phyloP scores from a whole-genome alignment of 35 echinoderm and acorn worm species.

The Stichopus chloronotus region DNA sequence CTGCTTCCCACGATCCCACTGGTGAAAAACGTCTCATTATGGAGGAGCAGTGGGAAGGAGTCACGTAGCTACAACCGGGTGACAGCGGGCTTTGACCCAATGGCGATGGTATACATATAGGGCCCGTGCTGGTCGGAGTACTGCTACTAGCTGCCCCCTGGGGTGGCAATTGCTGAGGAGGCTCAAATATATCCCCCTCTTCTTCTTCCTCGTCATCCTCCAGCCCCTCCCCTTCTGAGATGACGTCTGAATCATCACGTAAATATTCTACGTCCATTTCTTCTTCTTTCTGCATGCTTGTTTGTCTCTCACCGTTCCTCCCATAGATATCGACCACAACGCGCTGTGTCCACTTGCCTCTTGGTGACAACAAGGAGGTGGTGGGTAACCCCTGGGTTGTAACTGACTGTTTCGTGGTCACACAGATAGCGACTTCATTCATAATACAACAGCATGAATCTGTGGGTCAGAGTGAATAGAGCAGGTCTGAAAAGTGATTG shows the following conservation, averaged over 20 bases:
- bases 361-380: background rate
- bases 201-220: constrained; percentile 62
- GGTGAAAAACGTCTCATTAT: constrained; percentile 65
- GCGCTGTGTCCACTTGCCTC: constrained; percentile 57
- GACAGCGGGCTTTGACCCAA: constrained; percentile 45
- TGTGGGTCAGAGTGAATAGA: constrained; percentile 27
- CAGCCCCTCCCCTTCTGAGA: constrained; percentile 56
- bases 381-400: constrained; percentile 17
- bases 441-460: constrained; percentile 87
- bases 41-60: constrained; percentile 64
- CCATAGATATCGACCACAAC: constrained; percentile 60
- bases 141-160: constrained; percentile 51
- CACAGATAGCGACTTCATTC: constrained; percentile 83
- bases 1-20: constrained; percentile 53
- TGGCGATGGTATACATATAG: constrained; percentile 51
- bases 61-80: constrained; percentile 31
- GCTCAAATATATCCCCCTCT: constrained; percentile 62
- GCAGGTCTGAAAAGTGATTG: background rate
- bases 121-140: constrained; percentile 66
- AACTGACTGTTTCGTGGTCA: constrained; percentile 62
- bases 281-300: constrained; percentile 59
- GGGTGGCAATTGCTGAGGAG: constrained; percentile 14
- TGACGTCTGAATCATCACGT: constrained; percentile 34
- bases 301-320: constrained; percentile 41
- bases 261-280: constrained; percentile 57